Evolutionary conservation across 2,113 vertebrate species (phyloP), one percentile per base, ranked within the genome.

Genomic region (Sclerurus mexicanus): DNA sequence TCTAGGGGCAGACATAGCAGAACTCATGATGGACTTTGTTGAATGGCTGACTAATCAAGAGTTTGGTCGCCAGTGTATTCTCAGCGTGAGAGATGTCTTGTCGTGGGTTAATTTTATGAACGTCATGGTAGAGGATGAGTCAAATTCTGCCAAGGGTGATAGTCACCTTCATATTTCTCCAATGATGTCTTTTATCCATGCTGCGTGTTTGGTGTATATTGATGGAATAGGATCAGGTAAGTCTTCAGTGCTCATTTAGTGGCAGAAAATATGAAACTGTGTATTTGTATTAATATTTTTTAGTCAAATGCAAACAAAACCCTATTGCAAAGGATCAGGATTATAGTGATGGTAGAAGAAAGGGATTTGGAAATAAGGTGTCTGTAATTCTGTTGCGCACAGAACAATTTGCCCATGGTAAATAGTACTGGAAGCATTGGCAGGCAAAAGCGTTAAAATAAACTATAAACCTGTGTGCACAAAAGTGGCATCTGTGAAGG

Each of bases 41-140:
- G 98, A 99, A 69, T 99, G 99, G 99, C 97, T 99, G 77, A 98
- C 95, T 44, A 98, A 92, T 66, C 99, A 99, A 93, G 99, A 99
- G 68, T 99, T 99, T 85, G 99, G 99, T 35, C 98, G 96, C 5
- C 98, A 98, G 40, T 99, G 99, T 96, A 98, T 99, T 89, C 95
- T 99, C 66, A 99, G 99, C 21, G 98, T 99, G 64, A 97, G 99
- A 95, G 99, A 99, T 68, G 74, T 99, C 92, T 96, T 99, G 87
- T 99, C 99, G 0, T 99, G 99, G 99, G 99, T 99, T 50, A 95
- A 98, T 97, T 99, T 99, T 96, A 98, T 99, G 95, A 99, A 99
- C 79, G 90, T 88, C 7, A 98, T 99, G 97, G 98, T 96, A 8
- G 95, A 98, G 92, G 93, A 97, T 31, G 96, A 88, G 19, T 58